Evolutionary conservation across 2,113 vertebrate species (phyloP).

Genomic region (Syngnathus scovelli): DNA sequence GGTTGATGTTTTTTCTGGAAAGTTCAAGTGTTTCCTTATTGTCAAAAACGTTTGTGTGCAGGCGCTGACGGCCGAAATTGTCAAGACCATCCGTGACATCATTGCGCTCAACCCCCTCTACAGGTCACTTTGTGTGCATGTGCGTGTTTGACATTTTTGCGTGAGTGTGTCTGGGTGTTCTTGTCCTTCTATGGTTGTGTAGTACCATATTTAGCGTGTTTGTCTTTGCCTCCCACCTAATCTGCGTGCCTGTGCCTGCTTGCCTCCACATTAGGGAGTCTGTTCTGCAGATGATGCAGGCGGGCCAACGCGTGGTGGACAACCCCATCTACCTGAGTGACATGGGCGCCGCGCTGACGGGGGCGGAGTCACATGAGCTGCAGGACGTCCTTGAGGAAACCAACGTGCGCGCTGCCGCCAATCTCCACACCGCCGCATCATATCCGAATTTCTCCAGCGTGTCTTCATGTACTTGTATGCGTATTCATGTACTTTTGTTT

Average conservation of each 20-base stretch:
- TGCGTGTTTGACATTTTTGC: not conserved
- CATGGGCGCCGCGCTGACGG: conserved; percentile 94
- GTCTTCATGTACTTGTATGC: no score
- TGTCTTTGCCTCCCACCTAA: not conserved
- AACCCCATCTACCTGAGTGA: conserved; percentile 98
- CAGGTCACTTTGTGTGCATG: conserved; percentile 65
- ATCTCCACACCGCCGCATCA: not conserved
- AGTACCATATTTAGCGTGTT: no score
- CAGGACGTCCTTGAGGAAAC: conserved; percentile 94
- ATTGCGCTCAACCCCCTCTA: conserved; percentile 95
- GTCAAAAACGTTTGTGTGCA: conserved; percentile 36
- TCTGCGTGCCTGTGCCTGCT: conserved; percentile 3
- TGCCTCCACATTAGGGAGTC: conserved; percentile 76
- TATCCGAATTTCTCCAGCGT: no score
- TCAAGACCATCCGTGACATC: conserved; percentile 98
- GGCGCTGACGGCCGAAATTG: conserved; percentile 96
- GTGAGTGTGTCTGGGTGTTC: no score
- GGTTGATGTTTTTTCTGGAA: no score
- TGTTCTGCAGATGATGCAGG: conserved; percentile 99
- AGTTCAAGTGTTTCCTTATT: no score
- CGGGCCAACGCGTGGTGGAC: conserved; percentile 92
- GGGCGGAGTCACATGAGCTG: conserved; percentile 89
- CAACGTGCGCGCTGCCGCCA: conserved; percentile 71
- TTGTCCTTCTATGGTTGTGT: no score
- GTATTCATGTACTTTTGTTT: no score